These are phyloP conservation scores for Platysternon megacephalum DNA, from an alignment of 2,113 vertebrate genomes.

Conservation along the genomic window DNA sequence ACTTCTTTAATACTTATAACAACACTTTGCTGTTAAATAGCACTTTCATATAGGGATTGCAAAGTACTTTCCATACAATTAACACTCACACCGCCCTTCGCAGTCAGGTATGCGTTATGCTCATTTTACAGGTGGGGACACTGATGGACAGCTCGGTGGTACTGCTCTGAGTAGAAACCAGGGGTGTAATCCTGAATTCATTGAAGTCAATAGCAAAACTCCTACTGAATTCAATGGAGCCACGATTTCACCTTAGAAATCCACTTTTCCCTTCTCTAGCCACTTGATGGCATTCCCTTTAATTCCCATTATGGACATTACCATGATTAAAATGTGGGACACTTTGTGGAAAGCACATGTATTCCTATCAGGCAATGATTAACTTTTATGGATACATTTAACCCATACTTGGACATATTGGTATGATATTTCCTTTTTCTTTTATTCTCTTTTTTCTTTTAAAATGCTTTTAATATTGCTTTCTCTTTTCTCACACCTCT, in stretches of 20 bases:
- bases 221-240: not conserved
- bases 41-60: not conserved
- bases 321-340: not conserved
- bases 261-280: not conserved
- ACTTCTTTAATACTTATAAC: not conserved
- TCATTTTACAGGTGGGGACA: too few relatives aligned
- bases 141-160: not conserved
- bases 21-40: not conserved
- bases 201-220: not conserved
- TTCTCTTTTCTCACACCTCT: not conserved
- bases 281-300: not conserved
- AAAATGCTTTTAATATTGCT: not conserved
- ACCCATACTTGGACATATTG: not conserved
- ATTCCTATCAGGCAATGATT: not conserved
- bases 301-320: not conserved
- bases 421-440: not conserved
- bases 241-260: not conserved
- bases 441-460: not conserved
- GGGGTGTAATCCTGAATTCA: not conserved
- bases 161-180: not conserved
- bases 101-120: too few relatives aligned
- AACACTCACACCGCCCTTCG: too few relatives aligned
- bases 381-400: not conserved
- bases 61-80: too few relatives aligned
- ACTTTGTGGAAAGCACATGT: not conserved